Evolutionary conservation across 2,888 invertebrate genomes (phyloP).

Genomic region (Sphinx pinastri): DNA sequence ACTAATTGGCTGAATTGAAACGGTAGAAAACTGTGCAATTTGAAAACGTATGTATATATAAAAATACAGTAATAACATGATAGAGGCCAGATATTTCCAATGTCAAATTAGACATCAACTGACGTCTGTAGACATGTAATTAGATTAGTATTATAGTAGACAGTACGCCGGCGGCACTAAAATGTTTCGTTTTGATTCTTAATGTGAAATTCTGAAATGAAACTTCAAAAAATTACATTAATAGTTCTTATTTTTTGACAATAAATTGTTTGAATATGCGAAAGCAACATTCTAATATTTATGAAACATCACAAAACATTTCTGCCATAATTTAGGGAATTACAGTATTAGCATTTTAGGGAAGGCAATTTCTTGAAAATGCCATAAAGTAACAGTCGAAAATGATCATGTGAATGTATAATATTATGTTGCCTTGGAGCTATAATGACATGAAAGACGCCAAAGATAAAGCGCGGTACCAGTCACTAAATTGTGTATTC

Average conservation of each 20-base stretch:
- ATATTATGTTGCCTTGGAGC: constrained; percentile 1
- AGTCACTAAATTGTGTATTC: background rate
- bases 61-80: constrained; percentile 1
- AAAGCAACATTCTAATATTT: background rate
- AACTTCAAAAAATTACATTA: background rate
- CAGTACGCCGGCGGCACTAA: background rate
- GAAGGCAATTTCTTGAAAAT: constrained; percentile 6
- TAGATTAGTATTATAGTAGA: constrained; percentile 20
- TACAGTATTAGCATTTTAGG: background rate
- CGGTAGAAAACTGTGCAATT: background rate
- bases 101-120: background rate
- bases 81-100: background rate
- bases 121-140: constrained; percentile 28
- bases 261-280: background rate
- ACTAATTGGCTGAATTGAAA: too few relatives aligned
- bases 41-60: background rate
- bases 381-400: background rate
- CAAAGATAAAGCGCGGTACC: background rate
- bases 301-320: background rate
- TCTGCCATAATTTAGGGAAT: background rate
- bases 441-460: constrained; percentile 6
- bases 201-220: background rate
- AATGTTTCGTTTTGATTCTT: background rate
- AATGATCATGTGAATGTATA: background rate
- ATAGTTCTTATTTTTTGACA: background rate